Evolutionary conservation across 2,113 vertebrate species (phyloP).

Genomic region (Nothobranchius kuhntae): DNA sequence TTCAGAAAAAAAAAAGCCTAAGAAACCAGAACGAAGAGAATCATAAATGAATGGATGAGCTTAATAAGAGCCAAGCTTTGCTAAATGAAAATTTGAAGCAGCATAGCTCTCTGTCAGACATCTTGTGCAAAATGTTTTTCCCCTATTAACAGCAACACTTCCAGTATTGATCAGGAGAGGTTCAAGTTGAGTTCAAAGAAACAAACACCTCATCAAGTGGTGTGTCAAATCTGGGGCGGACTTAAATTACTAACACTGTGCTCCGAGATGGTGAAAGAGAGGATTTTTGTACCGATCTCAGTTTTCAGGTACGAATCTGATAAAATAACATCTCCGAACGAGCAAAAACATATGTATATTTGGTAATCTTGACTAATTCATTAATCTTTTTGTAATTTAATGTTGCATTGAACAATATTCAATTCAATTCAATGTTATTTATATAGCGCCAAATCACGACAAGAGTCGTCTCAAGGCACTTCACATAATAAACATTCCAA

Average conservation of each 20-base stretch:
- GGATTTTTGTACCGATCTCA: conserved; percentile 11
- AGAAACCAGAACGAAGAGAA: conserved; percentile 33
- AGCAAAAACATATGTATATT: conserved; percentile 15
- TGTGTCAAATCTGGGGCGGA: conserved; percentile 6
- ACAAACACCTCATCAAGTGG: conserved; percentile 35
- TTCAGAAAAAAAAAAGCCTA: conserved; percentile 44
- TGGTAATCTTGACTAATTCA: conserved; percentile 41
- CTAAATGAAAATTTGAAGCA: conserved; percentile 39
- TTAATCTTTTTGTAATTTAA: too few relatives aligned
- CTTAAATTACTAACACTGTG: not conserved
- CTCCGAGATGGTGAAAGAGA: not conserved
- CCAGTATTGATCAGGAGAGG: conserved; percentile 45
- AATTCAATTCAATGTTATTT: too few relatives aligned
- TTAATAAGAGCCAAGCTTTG: conserved; percentile 39
- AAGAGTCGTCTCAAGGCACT: too few relatives aligned
- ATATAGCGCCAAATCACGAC: too few relatives aligned
- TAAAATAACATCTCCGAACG: conserved; percentile 38
- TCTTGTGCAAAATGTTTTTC: conserved; percentile 31
- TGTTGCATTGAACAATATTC: too few relatives aligned
- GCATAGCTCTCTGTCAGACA: conserved; percentile 16
- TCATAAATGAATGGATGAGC: conserved; percentile 48
- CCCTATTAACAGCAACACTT: conserved; percentile 36
- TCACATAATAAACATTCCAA: too few relatives aligned
- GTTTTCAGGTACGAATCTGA: conserved; percentile 29
- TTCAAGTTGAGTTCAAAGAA: conserved; percentile 60